Conservation (phyloP, 2,113 vertebrate genomes). For the Apteryx mantelli region DNA sequence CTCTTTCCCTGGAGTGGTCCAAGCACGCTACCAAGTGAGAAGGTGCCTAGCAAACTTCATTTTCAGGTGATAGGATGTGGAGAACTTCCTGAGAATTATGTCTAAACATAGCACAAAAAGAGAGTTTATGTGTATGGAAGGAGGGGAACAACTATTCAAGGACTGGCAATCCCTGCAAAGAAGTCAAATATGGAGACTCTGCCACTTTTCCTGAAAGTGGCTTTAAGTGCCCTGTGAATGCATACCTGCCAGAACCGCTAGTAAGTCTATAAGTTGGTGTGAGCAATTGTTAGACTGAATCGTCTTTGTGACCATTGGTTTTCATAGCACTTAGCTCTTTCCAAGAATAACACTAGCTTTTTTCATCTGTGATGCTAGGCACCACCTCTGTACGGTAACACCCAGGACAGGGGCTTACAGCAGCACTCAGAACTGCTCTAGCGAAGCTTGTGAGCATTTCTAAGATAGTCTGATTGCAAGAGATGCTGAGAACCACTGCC, state of each 20-base stretch:
- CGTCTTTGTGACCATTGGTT: neutral
- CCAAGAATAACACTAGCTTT: neutral
- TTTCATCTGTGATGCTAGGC: neutral
- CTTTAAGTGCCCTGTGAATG: neutral
- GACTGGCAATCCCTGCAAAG: neutral
- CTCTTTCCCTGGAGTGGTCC: neutral
- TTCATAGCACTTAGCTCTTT: neutral
- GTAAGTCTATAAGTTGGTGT: neutral
- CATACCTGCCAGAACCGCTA: neutral
- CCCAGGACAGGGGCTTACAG: neutral
- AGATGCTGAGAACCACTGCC: neutral
- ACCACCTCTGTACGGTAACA: accelerated
- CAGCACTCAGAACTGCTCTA: neutral
- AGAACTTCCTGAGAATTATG: neutral
- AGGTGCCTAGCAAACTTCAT: neutral
- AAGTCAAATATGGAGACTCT: neutral
- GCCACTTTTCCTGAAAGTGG: neutral
- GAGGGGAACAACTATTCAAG: neutral
- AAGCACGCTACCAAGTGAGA: neutral
- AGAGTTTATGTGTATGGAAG: neutral
- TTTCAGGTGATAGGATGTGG: neutral
- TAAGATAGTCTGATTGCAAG: neutral
- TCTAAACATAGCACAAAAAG: neutral
- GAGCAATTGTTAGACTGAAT: neutral
- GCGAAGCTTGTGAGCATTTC: neutral